Percentiles rank a stretch among this genome's conserved stretches.
phyloP scores from a whole-genome alignment of 2,888 invertebrate species.

The Dryomyza anilis region DNA sequence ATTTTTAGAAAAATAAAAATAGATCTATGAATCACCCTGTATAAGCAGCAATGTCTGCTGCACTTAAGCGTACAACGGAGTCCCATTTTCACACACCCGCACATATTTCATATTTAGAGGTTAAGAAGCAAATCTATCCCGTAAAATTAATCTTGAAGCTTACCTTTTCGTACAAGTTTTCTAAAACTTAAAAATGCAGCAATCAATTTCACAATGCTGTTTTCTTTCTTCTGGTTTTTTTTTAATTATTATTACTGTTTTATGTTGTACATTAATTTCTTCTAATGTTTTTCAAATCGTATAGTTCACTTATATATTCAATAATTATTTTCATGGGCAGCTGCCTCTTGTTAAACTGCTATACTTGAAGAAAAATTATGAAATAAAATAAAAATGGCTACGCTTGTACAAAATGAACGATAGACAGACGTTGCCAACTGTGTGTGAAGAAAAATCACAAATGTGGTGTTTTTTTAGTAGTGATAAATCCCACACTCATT shows the following conservation, averaged over 20 bases:
- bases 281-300: background rate
- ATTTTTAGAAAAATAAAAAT: background rate
- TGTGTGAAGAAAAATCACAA: no score
- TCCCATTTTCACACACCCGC: background rate
- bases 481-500: no score
- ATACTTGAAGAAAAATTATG: background rate
- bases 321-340: background rate
- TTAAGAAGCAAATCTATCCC: background rate
- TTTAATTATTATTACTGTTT: background rate
- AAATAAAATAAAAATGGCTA: slow-evolving; percentile 14
- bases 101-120: background rate
- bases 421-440: no score
- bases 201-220: no score
- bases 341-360: background rate
- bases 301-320: background rate
- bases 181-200: background rate
- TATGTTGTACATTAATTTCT: background rate
- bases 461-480: no score
- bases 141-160: background rate
- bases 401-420: background rate
- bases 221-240: no score
- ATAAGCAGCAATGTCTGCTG: background rate
- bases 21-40: background rate
- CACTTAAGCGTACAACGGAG: background rate
- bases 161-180: background rate